Evolutionary conservation across 2,888 invertebrate species (phyloP).

Genomic region (Pristionchus fissidentatus): DNA sequence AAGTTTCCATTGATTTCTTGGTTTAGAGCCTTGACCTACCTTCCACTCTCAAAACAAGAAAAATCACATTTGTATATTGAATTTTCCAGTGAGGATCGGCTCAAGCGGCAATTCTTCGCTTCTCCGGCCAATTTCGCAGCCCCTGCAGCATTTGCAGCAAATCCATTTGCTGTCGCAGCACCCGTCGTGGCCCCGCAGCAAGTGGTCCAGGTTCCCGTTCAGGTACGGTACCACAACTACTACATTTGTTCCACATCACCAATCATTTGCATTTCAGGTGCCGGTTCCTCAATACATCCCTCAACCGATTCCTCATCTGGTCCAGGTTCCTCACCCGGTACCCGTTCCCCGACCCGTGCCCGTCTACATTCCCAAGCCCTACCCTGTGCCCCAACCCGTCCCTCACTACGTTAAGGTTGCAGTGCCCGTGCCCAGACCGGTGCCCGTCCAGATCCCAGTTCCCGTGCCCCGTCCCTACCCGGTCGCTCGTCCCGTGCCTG

Average conservation of each 20-base stretch:
- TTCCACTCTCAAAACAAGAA: neutral
- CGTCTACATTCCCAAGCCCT: neutral
- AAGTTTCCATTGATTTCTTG: neutral
- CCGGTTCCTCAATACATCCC: conserved; percentile 12
- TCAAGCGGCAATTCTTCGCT: neutral
- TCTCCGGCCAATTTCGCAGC: neutral
- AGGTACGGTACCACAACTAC: neutral
- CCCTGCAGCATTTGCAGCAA: neutral
- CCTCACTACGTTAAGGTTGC: neutral
- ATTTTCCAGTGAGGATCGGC: neutral
- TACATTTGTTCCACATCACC: neutral
- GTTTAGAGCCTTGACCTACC: neutral
- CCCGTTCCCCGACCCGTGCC: neutral
- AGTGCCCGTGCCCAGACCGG: conserved; percentile 23
- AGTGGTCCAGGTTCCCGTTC: conserved; percentile 4
- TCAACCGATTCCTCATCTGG: conserved; percentile 1
- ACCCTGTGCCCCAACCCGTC: neutral
- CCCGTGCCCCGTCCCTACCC: conserved; percentile 4
- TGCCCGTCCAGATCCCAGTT: neutral
- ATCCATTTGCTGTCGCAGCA: neutral
- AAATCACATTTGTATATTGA: neutral
- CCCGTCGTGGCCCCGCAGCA: neutral
- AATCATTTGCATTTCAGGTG: neutral
- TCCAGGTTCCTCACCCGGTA: conserved; percentile 1
- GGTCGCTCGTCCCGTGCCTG: neutral